Evolutionary conservation across 1,140 invertebrate species (phyloP).

Genomic region (Brachionus asplanchnoidis): DNA sequence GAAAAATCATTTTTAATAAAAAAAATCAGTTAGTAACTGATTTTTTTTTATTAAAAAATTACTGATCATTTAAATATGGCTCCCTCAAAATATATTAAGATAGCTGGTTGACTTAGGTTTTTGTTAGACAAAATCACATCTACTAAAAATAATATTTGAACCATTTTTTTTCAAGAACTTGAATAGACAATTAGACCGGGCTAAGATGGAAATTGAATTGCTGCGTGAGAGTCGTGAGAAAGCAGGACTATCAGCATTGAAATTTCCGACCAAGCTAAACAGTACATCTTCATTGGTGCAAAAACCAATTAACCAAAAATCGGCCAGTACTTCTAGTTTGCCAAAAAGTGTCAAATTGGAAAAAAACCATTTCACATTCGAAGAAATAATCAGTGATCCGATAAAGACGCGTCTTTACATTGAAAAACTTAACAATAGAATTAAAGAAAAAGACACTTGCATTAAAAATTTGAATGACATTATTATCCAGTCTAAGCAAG

Average conservation of each 20-base stretch:
- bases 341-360: slow-evolving; percentile 56
- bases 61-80: too few species aligned
- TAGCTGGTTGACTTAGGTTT: too few species aligned
- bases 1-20: too few species aligned
- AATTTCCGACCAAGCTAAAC: not conserved
- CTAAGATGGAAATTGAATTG: slow-evolving; percentile 7
- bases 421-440: slow-evolving; percentile 14
- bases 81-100: too few species aligned
- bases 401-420: slow-evolving; percentile 35
- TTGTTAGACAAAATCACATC: too few species aligned
- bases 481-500: not conserved
- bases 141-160: not conserved
- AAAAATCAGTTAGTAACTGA: too few species aligned
- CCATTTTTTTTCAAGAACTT: not conserved
- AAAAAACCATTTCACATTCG: slow-evolving; percentile 19
- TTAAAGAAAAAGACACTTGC: slow-evolving; percentile 25
- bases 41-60: too few species aligned
- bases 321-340: slow-evolving; percentile 46
- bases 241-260: slow-evolving; percentile 46
- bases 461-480: slow-evolving; percentile 37
- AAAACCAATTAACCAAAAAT: slow-evolving; percentile 47
- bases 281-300: not conserved
- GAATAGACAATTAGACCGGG: slow-evolving; percentile 27
- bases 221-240: slow-evolving; percentile 49
- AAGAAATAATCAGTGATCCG: slow-evolving; percentile 15